Evolutionary conservation across 30 jellyfish, hydroid and myxozoan genomes (phyloP), one percentile per base, ranked within the genome.

Genomic region (Catostylus mosaicus): DNA sequence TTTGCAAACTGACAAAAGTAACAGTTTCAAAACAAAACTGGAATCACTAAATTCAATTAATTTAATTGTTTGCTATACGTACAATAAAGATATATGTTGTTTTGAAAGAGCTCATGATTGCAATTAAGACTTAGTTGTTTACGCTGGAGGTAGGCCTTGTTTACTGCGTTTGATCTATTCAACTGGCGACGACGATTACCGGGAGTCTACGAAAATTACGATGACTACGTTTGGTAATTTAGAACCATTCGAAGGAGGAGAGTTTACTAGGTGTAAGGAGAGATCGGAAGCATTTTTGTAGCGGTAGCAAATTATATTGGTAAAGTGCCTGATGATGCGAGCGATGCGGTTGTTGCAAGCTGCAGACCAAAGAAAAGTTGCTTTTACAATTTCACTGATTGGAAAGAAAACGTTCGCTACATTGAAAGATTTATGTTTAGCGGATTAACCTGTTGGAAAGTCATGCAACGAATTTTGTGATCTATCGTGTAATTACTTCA

Each of bases 371-470:
- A 60, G 73, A 23, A 60, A 74, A 30, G 83, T 46, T 46, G 60
- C 60, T 46, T 11, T 46, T 46, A 60, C 73, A 60, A 29, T 60
- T 60, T 60, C 73, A 60, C 73, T 60, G 73, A 60, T 60, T 60
- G 73, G 73, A 60, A 60, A 60, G 73, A 60, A 60, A 60, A 60
- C 73, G 73, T 60, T 9, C 27, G 73, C 73, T 60, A 60, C 73
- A 60, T 64, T 64, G 77, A 64, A 64, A 64, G 77, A 64, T 23
- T 64, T 64, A 64, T 64, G 63, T 64, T 64, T 64, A 64, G 47
- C 60, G 60, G 77, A 64, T 64, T 64, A 38, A 46, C 77, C 77
- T 64, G 77, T 23, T 8, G 77, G 77, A 64, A 64, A 64, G 77
- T 64, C 61, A 46, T 64, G 30, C 77, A 70, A 70, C 30, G 29